A percentile compares a stretch with the other conserved stretches of the same genome.
Evolutionary conservation across 1,140 invertebrate genomes (phyloP).

Genomic region (Coenobita brevimanus): DNA sequence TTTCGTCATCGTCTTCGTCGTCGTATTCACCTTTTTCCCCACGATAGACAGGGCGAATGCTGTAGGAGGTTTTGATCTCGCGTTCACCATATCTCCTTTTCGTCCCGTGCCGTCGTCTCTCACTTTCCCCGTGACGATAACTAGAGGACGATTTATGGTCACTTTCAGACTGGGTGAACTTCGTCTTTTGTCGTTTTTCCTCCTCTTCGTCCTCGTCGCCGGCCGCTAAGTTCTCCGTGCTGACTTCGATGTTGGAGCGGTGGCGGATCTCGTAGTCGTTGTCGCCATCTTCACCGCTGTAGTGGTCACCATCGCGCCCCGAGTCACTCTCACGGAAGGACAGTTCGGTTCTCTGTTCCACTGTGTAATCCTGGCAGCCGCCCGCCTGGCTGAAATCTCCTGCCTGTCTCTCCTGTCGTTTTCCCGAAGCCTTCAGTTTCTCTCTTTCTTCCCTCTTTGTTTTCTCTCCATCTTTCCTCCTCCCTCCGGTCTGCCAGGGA

Average conservation of each 20-base stretch:
- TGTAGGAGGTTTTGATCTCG: no score
- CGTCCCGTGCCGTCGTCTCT: not conserved
- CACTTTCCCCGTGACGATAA: not conserved
- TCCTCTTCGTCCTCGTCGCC: not conserved
- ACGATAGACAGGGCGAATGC: no score
- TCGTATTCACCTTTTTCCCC: not conserved
- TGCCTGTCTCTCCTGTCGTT: not conserved
- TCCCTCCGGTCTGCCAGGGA: conserved; percentile 44
- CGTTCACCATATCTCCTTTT: not conserved
- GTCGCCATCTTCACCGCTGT: not conserved
- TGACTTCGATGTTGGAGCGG: conserved; percentile 34
- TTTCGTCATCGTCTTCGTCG: not conserved
- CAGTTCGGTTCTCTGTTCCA: conserved; percentile 42
- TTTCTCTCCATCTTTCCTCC: not conserved
- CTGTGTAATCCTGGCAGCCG: not conserved
- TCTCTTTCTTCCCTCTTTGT: not conserved
- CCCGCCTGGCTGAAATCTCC: not conserved
- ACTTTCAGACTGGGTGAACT: no score
- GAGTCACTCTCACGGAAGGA: conserved; percentile 18
- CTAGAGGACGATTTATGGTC: no score
- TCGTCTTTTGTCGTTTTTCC: not conserved
- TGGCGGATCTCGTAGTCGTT: conserved; percentile 32
- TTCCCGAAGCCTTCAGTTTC: not conserved
- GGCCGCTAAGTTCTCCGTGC: conserved; percentile 12
- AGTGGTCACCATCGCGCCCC: not conserved